Evolutionary conservation across 2,113 vertebrate genomes (phyloP), one percentile per base, ranked within the genome.

Genomic region (Hippocampus mohnikei): DNA sequence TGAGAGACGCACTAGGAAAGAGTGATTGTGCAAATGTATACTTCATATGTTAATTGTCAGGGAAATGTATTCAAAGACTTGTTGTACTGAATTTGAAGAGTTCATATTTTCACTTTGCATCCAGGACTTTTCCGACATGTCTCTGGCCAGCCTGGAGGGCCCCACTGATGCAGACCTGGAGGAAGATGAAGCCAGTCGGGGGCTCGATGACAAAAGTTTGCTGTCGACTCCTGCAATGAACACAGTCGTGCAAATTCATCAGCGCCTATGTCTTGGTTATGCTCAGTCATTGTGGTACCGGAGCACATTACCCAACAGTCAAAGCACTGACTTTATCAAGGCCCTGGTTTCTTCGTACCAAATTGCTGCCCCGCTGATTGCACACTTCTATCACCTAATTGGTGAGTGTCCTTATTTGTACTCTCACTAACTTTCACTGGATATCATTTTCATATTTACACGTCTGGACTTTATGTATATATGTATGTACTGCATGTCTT

Each of bases 121-220:
- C 11, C 69, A 99, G 97, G 97, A 99, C 85, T 99, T 99, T 75
- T 93, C 91, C 78, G 97, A 99, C 89, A 93, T 98, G 50, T 67
- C 91, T 42, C 81, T 94, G 77, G 88, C 93, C 20, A 94, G 83
- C 59, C 83, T 98, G 58, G 97, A 98, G 78, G 92, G 90, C 79
- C 89, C 92, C 33, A 90, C 90, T 73, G 90, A 90, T 78, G 82
- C 85, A 1, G 86, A 78, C 37, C 70, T 41, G 0, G 74, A 86
- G 0, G 77, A 82, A 2, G 88, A 92, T 37, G 88, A 91, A 37
- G 21, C 1, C 11, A 67, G 73, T 25, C 62, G 55, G 1, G 83
- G 77, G 29, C 44, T 84, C 21, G 11, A 59, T 16, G 89, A 92
- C 15, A 75, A 80, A 52, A 53, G 70, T 52, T 69, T 88, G 9